phyloP scores from a whole-genome alignment of 2,113 vertebrate genomes.

The Xenopus laevis region DNA sequence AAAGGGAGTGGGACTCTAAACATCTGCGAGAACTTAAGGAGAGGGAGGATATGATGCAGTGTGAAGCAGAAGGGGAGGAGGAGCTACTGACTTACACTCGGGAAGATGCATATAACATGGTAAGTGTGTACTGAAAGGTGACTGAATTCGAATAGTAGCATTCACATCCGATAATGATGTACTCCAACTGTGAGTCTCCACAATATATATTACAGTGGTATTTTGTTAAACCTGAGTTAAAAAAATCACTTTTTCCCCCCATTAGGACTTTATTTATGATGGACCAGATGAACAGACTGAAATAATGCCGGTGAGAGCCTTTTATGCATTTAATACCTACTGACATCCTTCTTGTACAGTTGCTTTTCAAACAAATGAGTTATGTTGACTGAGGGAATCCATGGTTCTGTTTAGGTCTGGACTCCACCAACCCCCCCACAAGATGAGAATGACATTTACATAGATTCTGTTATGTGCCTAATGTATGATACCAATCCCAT shows the following conservation, averaged over 20 bases:
- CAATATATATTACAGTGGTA: too few species aligned
- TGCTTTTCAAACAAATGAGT: neutral
- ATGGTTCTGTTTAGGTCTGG: slow-evolving; percentile 71
- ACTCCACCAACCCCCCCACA: slow-evolving; percentile 90
- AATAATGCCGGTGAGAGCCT: slow-evolving; percentile 82
- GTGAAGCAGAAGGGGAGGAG: slow-evolving; percentile 70
- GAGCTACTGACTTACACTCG: slow-evolving; percentile 81
- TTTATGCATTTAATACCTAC: neutral
- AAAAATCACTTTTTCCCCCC: neutral
- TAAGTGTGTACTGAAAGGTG: slow-evolving; percentile 44
- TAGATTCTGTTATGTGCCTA: slow-evolving; percentile 88
- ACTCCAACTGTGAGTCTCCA: too few species aligned
- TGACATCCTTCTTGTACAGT: neutral
- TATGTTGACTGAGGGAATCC: neutral
- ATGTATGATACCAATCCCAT: slow-evolving; percentile 87
- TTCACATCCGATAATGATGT: too few species aligned
- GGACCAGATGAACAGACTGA: slow-evolving; percentile 81
- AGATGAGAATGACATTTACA: slow-evolving; percentile 90
- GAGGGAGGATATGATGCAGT: slow-evolving; percentile 55
- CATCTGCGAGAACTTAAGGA: slow-evolving; percentile 68
- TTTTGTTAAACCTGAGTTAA: too few species aligned
- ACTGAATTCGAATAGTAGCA: too few species aligned
- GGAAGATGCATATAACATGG: slow-evolving; percentile 83
- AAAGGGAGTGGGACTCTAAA: slow-evolving; percentile 70
- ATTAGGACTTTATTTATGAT: slow-evolving; percentile 85